phyloP scores from a whole-genome alignment of 2,113 vertebrate genomes.

The Hydropotes inermis region DNA sequence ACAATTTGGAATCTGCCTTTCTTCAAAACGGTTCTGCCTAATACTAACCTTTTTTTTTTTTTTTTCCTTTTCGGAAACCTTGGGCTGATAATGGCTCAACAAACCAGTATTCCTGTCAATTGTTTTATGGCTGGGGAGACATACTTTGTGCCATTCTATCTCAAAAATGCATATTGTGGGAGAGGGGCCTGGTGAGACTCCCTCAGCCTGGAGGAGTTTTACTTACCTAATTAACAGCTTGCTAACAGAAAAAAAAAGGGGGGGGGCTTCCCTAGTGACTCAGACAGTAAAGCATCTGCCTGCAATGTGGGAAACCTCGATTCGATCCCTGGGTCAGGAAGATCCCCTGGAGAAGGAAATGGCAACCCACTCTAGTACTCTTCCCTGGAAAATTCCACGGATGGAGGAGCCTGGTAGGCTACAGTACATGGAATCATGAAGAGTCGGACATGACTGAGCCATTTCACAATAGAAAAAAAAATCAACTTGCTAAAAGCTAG shows the following conservation, averaged over 20 bases:
- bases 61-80: neutral
- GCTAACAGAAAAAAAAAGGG: neutral
- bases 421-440: rapidly evolving
- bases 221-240: neutral
- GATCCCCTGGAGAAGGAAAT: neutral
- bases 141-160: neutral
- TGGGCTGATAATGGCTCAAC: neutral
- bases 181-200: neutral
- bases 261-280: no score
- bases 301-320: no score
- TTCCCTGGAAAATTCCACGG: neutral
- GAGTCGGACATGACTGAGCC: neutral
- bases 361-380: neutral
- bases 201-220: neutral
- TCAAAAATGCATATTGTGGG: neutral
- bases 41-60: neutral
- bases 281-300: no score
- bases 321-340: no score
- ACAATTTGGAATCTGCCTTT: neutral
- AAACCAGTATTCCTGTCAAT: neutral
- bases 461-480: neutral
- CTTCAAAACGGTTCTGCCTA: neutral
- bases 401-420: neutral
- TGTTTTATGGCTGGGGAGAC: neutral
- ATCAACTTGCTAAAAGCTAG: neutral